These are phyloP conservation scores for Cyrtodaria siliqua DNA, from an alignment of 2,888 invertebrate genomes.

Conservation along the genomic window DNA sequence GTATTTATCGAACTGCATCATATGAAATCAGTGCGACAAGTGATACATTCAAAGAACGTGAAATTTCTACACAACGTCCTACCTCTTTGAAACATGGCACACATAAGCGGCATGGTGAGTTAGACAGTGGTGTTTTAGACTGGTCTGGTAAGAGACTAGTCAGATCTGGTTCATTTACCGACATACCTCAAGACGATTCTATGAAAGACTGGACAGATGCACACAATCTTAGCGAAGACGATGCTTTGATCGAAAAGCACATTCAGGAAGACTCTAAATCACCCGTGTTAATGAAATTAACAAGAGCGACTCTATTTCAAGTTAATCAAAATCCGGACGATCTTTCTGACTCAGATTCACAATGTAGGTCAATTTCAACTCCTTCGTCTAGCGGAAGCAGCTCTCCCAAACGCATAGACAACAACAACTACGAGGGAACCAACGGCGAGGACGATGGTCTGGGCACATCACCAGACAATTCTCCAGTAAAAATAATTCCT, in stretches of 20 bases:
- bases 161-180: conserved; percentile 75
- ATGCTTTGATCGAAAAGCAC: conserved; percentile 56
- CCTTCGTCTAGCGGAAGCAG: conserved; percentile 53
- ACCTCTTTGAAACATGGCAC: conserved; percentile 67
- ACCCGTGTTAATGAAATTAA: conserved; percentile 50
- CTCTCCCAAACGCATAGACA: conserved; percentile 31
- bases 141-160: conserved; percentile 79
- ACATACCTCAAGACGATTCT: conserved; percentile 75
- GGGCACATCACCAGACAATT: conserved; percentile 62
- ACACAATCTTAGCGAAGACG: conserved; percentile 53
- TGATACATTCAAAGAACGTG: conserved; percentile 30
- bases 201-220: conserved; percentile 73
- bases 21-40: conserved; percentile 39
- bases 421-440: conserved; percentile 31
- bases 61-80: conserved; percentile 57
- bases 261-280: conserved; percentile 54
- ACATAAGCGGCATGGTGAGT: conserved; percentile 49
- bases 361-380: conserved; percentile 58
- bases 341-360: conserved; percentile 71
- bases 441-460: conserved; percentile 67
- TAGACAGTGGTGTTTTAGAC: conserved; percentile 61
- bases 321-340: conserved; percentile 61
- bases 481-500: conserved; percentile 55
- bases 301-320: conserved; percentile 61
- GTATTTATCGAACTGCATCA: conserved; percentile 58